Percentiles rank a stretch among this genome's conserved stretches.
Conservation (phyloP, 2,888 invertebrate genomes). For the Seladonia tumulorum region DNA sequence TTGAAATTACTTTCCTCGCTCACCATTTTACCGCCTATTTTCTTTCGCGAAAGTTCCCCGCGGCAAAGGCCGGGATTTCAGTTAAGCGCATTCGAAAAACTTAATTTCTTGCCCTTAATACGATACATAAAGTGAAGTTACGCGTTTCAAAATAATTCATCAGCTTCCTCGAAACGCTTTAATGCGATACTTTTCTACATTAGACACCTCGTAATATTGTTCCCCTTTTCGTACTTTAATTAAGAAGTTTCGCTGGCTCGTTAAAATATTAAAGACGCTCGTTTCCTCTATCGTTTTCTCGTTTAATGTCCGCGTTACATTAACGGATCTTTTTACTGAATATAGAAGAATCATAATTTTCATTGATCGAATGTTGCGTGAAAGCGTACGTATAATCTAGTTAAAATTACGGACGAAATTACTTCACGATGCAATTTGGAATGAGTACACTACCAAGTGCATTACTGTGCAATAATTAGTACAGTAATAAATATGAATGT, state of each 20-base stretch:
- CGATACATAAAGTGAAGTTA: not conserved
- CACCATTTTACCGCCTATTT: not conserved
- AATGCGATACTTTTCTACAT: not conserved
- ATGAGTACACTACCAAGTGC: too few species aligned
- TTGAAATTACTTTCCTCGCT: conserved; percentile 13
- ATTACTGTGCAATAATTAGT: too few species aligned
- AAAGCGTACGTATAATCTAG: too few species aligned
- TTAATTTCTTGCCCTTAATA: conserved; percentile 15
- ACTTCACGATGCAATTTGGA: too few species aligned
- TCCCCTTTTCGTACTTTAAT: not conserved
- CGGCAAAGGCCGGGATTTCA: not conserved
- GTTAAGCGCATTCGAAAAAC: conserved; percentile 12
- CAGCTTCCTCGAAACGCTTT: not conserved
- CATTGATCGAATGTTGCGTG: not conserved
- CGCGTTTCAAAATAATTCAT: not conserved
- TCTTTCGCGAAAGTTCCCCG: not conserved
- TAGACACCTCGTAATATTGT: not conserved
- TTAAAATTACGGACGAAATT: too few species aligned
- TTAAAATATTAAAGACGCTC: not conserved
- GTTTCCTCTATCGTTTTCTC: not conserved
- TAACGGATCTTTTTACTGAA: not conserved
- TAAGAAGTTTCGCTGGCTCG: not conserved
- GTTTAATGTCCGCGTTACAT: not conserved
- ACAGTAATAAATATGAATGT: too few species aligned
- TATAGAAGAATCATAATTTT: not conserved